Conservation (phyloP, 2,888 invertebrate species). For the Phanerotoma sp. region DNA sequence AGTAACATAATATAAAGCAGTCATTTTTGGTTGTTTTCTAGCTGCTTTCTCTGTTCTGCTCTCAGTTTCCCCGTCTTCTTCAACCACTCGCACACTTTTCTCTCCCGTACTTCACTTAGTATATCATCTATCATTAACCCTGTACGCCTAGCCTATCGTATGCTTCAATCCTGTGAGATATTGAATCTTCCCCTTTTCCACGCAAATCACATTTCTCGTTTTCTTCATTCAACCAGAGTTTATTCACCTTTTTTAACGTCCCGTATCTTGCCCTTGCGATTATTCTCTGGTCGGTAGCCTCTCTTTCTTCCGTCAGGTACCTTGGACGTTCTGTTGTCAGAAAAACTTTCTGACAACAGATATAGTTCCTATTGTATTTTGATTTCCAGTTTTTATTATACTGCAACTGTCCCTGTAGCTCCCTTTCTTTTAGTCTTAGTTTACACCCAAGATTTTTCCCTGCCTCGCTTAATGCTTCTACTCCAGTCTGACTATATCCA, state of each 20-base stretch:
- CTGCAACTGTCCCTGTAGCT: not conserved
- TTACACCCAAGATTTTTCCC: too few species aligned
- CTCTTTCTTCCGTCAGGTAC: not conserved
- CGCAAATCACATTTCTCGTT: not conserved
- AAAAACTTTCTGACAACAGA: too few species aligned
- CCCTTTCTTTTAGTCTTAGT: not conserved
- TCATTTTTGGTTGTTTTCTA: too few species aligned
- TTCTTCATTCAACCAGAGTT: not conserved
- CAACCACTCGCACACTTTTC: not conserved
- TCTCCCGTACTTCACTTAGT: not conserved
- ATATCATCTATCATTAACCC: too few species aligned
- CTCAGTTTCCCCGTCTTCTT: not conserved
- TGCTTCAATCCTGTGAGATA: not conserved
- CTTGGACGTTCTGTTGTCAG: not conserved
- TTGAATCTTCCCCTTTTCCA: not conserved
- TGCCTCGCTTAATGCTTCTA: too few species aligned
- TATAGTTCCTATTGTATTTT: not conserved
- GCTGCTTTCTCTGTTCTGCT: too few species aligned
- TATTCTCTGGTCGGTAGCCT: not conserved
- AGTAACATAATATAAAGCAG: too few species aligned
- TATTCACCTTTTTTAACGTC: not conserved
- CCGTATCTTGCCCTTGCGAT: too few species aligned
- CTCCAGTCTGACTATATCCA: too few species aligned
- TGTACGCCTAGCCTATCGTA: not conserved
- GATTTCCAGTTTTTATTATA: not conserved